These are phyloP conservation scores for Thripadectes ignobilis DNA, from an alignment of 2,797 vertebrate genomes.

Conservation along the genomic window DNA sequence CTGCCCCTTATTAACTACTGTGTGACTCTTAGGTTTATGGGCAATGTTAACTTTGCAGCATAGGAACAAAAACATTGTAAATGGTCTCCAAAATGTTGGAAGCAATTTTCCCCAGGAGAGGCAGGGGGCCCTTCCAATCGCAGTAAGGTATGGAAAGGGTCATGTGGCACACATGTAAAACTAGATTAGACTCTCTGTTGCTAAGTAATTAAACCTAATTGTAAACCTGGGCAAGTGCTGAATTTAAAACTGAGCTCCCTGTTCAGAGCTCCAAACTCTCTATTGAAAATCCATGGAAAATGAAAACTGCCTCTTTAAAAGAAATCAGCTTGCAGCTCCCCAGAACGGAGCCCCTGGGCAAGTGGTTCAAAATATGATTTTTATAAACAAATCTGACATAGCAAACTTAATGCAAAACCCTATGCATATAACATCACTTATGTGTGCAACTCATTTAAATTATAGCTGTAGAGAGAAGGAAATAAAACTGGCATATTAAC, in stretches of 20 bases:
- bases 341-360: conserved; percentile 69
- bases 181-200: conserved; percentile 46
- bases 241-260: conserved; percentile 52
- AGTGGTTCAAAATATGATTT: conserved; percentile 76
- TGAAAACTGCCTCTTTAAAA: conserved; percentile 72
- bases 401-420: conserved; percentile 75
- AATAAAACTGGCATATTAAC: conserved; percentile 66
- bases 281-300: conserved; percentile 52
- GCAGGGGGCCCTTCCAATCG: background rate
- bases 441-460: conserved; percentile 72
- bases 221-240: conserved; percentile 53
- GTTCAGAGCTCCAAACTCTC: conserved; percentile 42
- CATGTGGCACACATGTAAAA: conserved; percentile 46
- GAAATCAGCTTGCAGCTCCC: conserved; percentile 62
- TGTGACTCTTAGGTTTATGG: conserved; percentile 65
- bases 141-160: background rate
- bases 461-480: conserved; percentile 61
- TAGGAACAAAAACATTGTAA: conserved; percentile 64
- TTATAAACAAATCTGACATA: conserved; percentile 78
- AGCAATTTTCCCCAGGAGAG: conserved; percentile 61
- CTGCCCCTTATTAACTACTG: conserved; percentile 69
- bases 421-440: conserved; percentile 69
- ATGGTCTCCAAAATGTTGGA: conserved; percentile 51
- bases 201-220: conserved; percentile 73
- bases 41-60: conserved; percentile 57